These are phyloP conservation scores for Choristoneura fumiferana DNA, from an alignment of 1,140 invertebrate genomes.

Conservation along the genomic window DNA sequence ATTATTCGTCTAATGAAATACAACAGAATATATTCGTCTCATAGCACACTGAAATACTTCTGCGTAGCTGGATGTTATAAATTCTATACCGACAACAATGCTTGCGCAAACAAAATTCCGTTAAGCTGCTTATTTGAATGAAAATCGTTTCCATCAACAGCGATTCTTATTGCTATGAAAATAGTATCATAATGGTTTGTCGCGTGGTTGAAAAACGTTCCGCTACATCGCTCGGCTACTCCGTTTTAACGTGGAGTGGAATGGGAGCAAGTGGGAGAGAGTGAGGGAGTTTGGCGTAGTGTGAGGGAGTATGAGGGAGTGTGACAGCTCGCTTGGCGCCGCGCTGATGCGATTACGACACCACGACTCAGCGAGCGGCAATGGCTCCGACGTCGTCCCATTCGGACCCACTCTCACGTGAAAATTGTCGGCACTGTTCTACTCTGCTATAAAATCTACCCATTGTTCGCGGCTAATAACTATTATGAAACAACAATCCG, in stretches of 20 bases:
- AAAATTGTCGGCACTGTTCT: slow-evolving; percentile 73
- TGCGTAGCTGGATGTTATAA: not conserved
- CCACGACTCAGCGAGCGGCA: slow-evolving; percentile 58
- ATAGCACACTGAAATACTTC: no score
- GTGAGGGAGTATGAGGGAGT: slow-evolving; percentile 42
- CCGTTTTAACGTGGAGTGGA: slow-evolving; percentile 22
- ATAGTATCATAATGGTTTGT: slow-evolving; percentile 72
- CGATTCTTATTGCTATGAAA: slow-evolving; percentile 54
- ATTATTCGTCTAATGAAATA: no score
- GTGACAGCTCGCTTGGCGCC: slow-evolving; percentile 28
- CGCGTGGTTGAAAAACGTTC: slow-evolving; percentile 64
- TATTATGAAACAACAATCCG: slow-evolving; percentile 71
- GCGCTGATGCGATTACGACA: slow-evolving; percentile 67
- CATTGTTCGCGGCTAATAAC: slow-evolving; percentile 75
- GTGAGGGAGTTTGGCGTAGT: slow-evolving; percentile 30
- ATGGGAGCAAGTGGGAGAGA: no score
- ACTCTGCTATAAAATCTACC: slow-evolving; percentile 62
- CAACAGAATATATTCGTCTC: no score
- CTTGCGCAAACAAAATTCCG: slow-evolving; percentile 29
- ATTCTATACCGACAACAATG: slow-evolving; percentile 21
- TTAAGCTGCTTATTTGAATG: slow-evolving; percentile 56
- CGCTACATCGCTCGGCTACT: slow-evolving; percentile 14
- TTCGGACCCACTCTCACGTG: slow-evolving; percentile 64
- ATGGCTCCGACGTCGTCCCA: slow-evolving; percentile 48
- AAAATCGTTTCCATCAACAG: slow-evolving; percentile 45